Evolutionary conservation across 2,113 vertebrate species (phyloP), one percentile per base, ranked within the genome.

Genomic region (Callopanchax toddi): DNA sequence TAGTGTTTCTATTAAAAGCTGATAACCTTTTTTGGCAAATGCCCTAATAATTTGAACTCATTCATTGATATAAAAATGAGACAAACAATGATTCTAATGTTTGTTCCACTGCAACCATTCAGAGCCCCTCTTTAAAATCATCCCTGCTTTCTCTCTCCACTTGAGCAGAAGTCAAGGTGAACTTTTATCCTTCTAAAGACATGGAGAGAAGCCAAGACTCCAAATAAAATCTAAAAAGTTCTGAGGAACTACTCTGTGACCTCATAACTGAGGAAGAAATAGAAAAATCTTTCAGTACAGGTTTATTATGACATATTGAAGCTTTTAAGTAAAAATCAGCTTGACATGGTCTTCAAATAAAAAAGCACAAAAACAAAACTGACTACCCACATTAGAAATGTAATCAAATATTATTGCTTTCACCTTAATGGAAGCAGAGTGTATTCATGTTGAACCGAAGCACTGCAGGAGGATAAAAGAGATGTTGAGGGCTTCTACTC

Each of bases 121-220:
- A 39, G 1, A 10, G 4, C 18, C 43, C 20, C 13, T 63, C 7
- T 53, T 51, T 46, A 17, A 18, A 59, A 22, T 32, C 22, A 18
- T 25, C 18, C 51, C 11, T 59, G 29, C 37, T 62, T 18, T 29
- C 51, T 49, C 21, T 32, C 10, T 46, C 13, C 15, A 51, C 34
- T 48, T 13, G 13, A 25, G 48, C 69, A 26, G 53, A 64, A 25
- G 57, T 76, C 64, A 53, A 63, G 63, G 52, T 46, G n/a, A 15
- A 13, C 13, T 56, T 63, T 32, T 54, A 46, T 59, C 60, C 22
- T 57, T 42, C 25, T 48, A 56, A 58, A 42, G 10, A 6, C 55
- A 16, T n/a, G 43, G 51, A 68, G 23, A 57, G 45, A 7, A 55
- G 46, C 39, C 55, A 46, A 53, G 26, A 42, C 39, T 60, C 60